These are phyloP conservation scores for Microtus pennsylvanicus DNA, from an alignment of 2,113 vertebrate genomes.

Conservation along the genomic window DNA sequence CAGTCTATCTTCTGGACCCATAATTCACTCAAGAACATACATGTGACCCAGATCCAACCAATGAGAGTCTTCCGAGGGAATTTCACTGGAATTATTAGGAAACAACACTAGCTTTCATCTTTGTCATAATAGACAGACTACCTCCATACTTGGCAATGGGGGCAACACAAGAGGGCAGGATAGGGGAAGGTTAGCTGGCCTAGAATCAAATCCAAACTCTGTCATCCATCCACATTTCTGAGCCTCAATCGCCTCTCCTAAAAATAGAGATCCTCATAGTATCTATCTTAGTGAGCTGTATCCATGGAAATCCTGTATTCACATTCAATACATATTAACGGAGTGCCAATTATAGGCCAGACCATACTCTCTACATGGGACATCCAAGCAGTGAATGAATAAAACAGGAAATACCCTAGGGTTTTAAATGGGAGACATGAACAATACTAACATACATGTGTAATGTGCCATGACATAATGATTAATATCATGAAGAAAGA, in stretches of 20 bases:
- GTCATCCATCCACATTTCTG: background rate
- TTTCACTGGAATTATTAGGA: constrained; percentile 13
- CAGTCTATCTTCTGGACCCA: background rate
- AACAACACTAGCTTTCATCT: background rate
- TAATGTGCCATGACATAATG: background rate
- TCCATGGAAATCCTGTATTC: constrained; percentile 16
- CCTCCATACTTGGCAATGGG: background rate
- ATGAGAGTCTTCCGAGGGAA: background rate
- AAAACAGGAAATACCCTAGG: background rate
- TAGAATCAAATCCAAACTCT: background rate
- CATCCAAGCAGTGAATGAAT: background rate
- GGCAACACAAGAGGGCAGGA: background rate
- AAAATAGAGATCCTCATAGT: background rate
- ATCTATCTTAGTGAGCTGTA: background rate
- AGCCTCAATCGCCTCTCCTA: constrained; percentile 14
- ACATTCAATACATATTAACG: background rate
- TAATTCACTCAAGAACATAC: background rate
- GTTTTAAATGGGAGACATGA: background rate
- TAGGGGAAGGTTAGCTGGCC: background rate
- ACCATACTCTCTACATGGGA: background rate
- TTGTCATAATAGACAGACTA: background rate
- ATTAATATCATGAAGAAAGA: background rate
- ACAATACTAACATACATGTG: background rate
- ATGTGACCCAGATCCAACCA: background rate
- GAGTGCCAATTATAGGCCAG: background rate